A percentile compares a stretch with the other conserved stretches of the same genome.
These are phyloP conservation scores for Montipora capricornis DNA, from an alignment of 64 coral and sea anemone genomes.

Conservation along the genomic window DNA sequence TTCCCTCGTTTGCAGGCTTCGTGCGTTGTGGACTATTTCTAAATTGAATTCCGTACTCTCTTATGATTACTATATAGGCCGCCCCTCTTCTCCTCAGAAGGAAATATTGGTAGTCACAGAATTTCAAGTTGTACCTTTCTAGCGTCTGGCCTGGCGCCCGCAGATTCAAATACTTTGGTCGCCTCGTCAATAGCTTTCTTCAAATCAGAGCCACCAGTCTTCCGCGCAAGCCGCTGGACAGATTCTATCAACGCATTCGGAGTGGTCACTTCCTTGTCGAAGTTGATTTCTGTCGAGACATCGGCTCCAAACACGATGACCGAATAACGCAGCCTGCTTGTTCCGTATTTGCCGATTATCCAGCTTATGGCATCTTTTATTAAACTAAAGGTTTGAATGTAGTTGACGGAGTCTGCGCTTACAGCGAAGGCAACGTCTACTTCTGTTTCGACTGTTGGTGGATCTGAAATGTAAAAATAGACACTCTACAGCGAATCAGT, in stretches of 20 bases:
- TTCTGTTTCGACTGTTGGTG: conserved; percentile 53
- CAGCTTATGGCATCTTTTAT: conserved; percentile 71
- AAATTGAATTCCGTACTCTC: no score
- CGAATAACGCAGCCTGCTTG: conserved; percentile 68
- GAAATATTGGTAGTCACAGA: not conserved
- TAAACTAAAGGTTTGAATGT: conserved; percentile 67
- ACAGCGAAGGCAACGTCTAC: conserved; percentile 78
- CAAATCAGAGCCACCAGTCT: conserved; percentile 30
- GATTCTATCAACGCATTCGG: conserved; percentile 57
- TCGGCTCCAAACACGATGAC: conserved; percentile 69
- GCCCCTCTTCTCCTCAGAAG: not conserved
- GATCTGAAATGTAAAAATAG: conserved; percentile 22
- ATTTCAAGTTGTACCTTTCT: conserved; percentile 39
- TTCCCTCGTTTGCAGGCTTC: no score
- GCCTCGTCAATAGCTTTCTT: conserved; percentile 65
- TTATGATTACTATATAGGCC: no score
- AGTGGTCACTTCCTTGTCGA: conserved; percentile 25
- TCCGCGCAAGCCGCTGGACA: conserved; percentile 28
- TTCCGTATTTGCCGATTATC: conserved; percentile 80
- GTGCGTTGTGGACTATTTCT: no score
- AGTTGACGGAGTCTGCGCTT: conserved; percentile 58
- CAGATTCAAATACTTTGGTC: conserved; percentile 34
- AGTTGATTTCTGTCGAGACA: conserved; percentile 52
- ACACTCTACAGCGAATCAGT: not conserved
- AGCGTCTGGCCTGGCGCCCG: conserved; percentile 25